Percentiles rank a stretch among this genome's conserved stretches.
These are phyloP conservation scores for Keiferia lycopersicella DNA, from an alignment of 2,888 invertebrate species.

Conservation along the genomic window DNA sequence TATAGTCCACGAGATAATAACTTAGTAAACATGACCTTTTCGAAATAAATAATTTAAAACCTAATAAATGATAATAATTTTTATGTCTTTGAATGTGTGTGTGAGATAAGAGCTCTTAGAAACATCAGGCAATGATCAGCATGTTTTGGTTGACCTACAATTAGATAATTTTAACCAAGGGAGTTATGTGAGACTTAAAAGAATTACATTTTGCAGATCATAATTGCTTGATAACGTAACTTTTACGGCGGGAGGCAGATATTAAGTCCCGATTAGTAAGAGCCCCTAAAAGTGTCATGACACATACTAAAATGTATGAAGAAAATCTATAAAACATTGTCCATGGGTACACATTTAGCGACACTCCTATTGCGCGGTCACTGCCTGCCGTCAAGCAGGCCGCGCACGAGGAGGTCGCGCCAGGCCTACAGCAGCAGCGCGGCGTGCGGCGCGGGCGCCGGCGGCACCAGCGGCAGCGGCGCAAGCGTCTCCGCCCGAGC, in stretches of 20 bases:
- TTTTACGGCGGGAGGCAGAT: not conserved
- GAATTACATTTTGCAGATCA: not conserved
- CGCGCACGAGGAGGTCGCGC: constrained; percentile 79
- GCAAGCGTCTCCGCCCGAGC: constrained; percentile 38
- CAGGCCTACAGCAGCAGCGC: constrained; percentile 76
- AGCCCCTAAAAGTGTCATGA: not conserved
- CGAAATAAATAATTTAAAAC: not conserved
- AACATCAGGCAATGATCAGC: too few species aligned
- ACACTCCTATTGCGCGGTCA: constrained; percentile 67
- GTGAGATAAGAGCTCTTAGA: too few species aligned
- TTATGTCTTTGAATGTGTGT: too few species aligned
- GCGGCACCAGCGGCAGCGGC: constrained; percentile 47
- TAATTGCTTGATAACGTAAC: not conserved
- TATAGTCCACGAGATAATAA: not conserved
- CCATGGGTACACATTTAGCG: constrained; percentile 42
- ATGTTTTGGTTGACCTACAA: too few species aligned
- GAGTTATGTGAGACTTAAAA: too few species aligned
- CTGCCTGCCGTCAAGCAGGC: constrained; percentile 65
- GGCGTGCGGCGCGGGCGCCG: constrained; percentile 63
- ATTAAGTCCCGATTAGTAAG: not conserved
- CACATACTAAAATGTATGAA: not conserved
- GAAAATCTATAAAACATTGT: constrained; percentile 2
- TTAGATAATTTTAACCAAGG: too few species aligned
- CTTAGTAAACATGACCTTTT: not conserved
- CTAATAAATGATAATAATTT: too few species aligned